Conservation (phyloP, 2,797 vertebrate genomes). For the Halcyon leucocephala region DNA sequence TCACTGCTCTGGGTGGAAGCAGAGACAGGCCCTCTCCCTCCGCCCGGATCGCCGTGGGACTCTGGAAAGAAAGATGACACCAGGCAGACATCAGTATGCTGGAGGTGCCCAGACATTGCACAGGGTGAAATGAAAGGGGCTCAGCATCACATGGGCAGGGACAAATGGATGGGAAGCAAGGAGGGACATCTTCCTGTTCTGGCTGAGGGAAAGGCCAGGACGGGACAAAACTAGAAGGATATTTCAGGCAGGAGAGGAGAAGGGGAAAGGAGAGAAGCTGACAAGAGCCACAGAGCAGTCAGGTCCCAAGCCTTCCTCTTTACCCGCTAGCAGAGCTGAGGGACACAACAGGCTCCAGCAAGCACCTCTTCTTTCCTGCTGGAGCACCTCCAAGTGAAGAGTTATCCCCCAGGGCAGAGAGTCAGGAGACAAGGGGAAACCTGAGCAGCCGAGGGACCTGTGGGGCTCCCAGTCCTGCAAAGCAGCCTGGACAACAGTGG, state of each 20-base stretch:
- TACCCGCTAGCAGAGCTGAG: neutral
- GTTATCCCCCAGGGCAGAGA: neutral
- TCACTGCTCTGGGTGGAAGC: slow-evolving; percentile 82
- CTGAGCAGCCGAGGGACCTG: neutral
- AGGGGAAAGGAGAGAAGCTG: neutral
- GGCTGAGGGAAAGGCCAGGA: neutral
- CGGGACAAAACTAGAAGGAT: neutral
- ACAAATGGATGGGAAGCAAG: neutral
- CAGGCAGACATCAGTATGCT: neutral
- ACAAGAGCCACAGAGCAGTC: neutral
- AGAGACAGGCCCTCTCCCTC: slow-evolving; percentile 76
- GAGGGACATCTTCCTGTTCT: neutral
- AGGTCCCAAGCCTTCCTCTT: neutral
- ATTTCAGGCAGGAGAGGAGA: neutral
- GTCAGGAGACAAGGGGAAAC: neutral
- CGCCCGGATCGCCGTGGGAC: slow-evolving; percentile 71
- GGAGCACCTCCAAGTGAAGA: neutral
- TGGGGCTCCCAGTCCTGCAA: neutral
- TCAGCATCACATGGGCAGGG: neutral
- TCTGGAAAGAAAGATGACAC: slow-evolving; percentile 72
- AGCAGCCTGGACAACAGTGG: neutral
- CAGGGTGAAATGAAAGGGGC: neutral
- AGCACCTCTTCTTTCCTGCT: neutral
- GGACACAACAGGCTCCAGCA: neutral
- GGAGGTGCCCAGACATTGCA: neutral